Evolutionary conservation across 2,113 vertebrate species (phyloP).

Genomic region (Phylloscopus trochiloides): DNA sequence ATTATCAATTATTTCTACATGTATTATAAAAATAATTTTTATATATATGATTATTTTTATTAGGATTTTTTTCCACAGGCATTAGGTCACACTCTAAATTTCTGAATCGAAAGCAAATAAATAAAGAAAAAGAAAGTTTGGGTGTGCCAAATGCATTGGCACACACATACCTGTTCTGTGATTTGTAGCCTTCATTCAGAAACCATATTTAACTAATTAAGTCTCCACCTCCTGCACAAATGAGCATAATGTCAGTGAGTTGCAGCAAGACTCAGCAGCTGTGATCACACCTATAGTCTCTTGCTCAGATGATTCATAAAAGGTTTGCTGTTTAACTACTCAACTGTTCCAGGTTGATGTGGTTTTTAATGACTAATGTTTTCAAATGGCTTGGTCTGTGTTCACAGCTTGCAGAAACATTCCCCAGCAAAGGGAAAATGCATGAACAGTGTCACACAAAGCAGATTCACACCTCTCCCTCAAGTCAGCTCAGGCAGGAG

Average conservation of each 20-base stretch:
- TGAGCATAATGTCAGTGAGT: neutral
- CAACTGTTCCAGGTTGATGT: neutral
- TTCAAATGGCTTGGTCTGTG: neutral
- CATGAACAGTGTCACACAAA: neutral
- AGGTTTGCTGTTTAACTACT: conserved; percentile 1
- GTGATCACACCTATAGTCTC: conserved; percentile 32
- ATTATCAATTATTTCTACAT: neutral
- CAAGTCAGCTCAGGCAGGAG: neutral
- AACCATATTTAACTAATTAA: conserved; percentile 14
- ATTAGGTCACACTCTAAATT: neutral
- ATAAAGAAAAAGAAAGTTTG: neutral
- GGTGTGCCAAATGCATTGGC: neutral
- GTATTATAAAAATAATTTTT: neutral
- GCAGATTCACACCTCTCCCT: neutral
- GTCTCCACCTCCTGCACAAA: conserved; percentile 24
- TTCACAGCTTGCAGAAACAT: neutral
- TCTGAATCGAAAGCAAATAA: neutral
- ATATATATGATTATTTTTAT: neutral
- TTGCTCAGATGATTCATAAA: conserved; percentile 16
- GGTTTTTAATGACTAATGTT: conserved; percentile 1
- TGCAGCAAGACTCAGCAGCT: conserved; percentile 7
- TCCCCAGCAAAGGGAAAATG: neutral
- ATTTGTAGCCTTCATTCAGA: neutral
- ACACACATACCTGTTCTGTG: neutral
- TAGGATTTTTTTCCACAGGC: neutral